Conservation (phyloP, 35 echinoderm and acorn worm genomes). For the Lytechinus variegatus region DNA sequence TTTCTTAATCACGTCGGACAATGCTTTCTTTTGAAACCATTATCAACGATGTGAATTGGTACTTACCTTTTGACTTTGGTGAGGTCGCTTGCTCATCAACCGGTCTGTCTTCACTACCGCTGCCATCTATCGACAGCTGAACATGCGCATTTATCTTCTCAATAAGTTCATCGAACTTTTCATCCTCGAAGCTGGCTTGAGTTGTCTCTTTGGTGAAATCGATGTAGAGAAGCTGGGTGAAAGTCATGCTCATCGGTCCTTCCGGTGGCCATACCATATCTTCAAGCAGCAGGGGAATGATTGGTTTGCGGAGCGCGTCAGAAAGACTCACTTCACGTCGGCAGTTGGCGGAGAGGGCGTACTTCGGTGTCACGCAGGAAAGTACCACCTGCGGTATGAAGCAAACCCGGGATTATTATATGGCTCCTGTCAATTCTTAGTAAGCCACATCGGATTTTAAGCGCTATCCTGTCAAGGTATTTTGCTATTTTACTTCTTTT, state of each 20-base stretch:
- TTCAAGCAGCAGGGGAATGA: conserved; percentile 60
- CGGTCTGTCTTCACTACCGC: too few relatives aligned
- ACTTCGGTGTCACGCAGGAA: background rate
- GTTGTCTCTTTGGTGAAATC: conserved; percentile 30
- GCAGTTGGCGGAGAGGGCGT: conserved; percentile 88
- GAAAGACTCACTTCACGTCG: conserved; percentile 88
- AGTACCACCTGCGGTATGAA: conserved; percentile 67
- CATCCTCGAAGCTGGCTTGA: conserved; percentile 65
- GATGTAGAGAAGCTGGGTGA: too few relatives aligned
- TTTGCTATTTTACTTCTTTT: too few relatives aligned
- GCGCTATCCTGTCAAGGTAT: too few relatives aligned
- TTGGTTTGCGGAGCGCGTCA: conserved; percentile 81
- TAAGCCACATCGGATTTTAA: too few relatives aligned
- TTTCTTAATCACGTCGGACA: too few relatives aligned
- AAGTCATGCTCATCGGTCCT: conserved; percentile 87
- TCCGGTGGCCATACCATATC: conserved; percentile 82
- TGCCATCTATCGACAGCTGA: background rate
- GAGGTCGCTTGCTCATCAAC: too few relatives aligned
- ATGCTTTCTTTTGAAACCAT: too few relatives aligned
- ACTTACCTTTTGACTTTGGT: too few relatives aligned
- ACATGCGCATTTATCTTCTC: conserved; percentile 42
- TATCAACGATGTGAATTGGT: too few relatives aligned
- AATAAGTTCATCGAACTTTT: too few relatives aligned
- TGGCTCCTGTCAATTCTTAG: too few relatives aligned
- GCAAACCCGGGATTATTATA: background rate